Conservation (phyloP, 2,888 invertebrate species). For the Pristionchus mayeri region DNA sequence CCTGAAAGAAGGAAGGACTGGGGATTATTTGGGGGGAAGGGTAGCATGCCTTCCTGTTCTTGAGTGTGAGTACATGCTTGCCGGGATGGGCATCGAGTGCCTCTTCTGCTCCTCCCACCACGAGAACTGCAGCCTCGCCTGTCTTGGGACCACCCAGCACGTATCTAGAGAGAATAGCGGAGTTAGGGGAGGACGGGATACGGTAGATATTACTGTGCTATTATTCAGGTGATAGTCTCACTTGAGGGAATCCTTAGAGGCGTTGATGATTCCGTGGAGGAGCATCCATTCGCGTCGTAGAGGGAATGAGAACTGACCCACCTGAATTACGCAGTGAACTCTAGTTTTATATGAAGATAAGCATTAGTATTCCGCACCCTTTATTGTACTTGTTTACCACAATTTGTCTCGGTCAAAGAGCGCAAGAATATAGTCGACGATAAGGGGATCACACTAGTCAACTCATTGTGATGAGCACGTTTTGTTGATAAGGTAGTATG, state of each 20-base stretch:
- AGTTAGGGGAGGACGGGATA: background rate
- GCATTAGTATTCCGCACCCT: too few species aligned
- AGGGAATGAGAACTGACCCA: constrained; percentile 44
- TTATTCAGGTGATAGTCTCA: background rate
- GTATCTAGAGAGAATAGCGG: constrained; percentile 27
- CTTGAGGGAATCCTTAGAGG: constrained; percentile 49
- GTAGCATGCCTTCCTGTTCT: constrained; percentile 53
- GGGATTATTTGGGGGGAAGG: background rate
- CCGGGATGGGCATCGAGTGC: constrained; percentile 69
- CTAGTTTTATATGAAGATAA: too few species aligned
- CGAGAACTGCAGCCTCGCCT: constrained; percentile 66
- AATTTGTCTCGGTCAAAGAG: too few species aligned
- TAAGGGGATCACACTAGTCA: too few species aligned
- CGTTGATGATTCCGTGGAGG: constrained; percentile 49
- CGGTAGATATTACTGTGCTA: background rate
- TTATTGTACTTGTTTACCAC: too few species aligned
- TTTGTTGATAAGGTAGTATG: too few species aligned
- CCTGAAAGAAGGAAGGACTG: constrained; percentile 44
- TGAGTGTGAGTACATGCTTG: constrained; percentile 63
- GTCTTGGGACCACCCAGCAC: constrained; percentile 54
- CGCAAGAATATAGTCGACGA: too few species aligned
- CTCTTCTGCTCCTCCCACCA: constrained; percentile 69
- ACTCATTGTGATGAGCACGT: too few species aligned
- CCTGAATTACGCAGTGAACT: too few species aligned
- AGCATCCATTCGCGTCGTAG: constrained; percentile 47